These are phyloP conservation scores for Drosophila takahashii DNA, from an alignment of 1,140 invertebrate species.

Conservation along the genomic window DNA sequence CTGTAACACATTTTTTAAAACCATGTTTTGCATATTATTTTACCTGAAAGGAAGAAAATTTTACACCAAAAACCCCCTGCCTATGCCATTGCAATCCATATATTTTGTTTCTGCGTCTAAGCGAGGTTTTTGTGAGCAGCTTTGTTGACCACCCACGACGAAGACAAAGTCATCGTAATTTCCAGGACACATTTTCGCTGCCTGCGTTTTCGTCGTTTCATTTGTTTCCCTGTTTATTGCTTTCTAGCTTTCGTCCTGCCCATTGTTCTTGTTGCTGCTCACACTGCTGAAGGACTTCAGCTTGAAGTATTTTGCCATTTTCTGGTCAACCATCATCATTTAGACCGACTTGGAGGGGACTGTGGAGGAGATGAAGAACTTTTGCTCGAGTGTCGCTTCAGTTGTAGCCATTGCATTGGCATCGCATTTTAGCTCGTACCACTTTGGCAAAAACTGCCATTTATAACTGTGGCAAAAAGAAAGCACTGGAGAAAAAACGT, in stretches of 20 bases:
- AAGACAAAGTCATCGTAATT: slow-evolving; percentile 72
- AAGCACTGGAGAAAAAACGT: neutral
- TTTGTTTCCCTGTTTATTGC: slow-evolving; percentile 75
- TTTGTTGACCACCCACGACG: slow-evolving; percentile 46
- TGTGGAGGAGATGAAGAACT: neutral
- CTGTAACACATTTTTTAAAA: no score
- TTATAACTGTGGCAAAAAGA: slow-evolving; percentile 9
- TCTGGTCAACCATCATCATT: slow-evolving; percentile 67
- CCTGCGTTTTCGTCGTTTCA: slow-evolving; percentile 55
- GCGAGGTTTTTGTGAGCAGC: slow-evolving; percentile 15
- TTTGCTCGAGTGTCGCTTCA: slow-evolving; percentile 22
- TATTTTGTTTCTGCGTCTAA: slow-evolving; percentile 51
- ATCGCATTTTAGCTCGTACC: slow-evolving; percentile 25
- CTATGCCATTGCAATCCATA: no score
- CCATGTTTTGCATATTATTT: no score
- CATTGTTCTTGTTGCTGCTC: slow-evolving; percentile 32
- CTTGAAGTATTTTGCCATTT: slow-evolving; percentile 79
- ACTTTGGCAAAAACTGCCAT: slow-evolving; percentile 14
- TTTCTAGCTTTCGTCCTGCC: slow-evolving; percentile 43
- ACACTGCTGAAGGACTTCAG: slow-evolving; percentile 54
- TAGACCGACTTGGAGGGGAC: slow-evolving; percentile 12
- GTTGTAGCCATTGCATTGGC: slow-evolving; percentile 33
- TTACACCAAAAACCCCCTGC: no score
- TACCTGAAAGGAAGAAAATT: no score
- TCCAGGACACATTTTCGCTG: slow-evolving; percentile 69